A percentile compares a stretch with the other conserved stretches of the same genome.
Evolutionary conservation across 2,113 vertebrate species (phyloP).

Genomic region (Cephalophus harveyi): DNA sequence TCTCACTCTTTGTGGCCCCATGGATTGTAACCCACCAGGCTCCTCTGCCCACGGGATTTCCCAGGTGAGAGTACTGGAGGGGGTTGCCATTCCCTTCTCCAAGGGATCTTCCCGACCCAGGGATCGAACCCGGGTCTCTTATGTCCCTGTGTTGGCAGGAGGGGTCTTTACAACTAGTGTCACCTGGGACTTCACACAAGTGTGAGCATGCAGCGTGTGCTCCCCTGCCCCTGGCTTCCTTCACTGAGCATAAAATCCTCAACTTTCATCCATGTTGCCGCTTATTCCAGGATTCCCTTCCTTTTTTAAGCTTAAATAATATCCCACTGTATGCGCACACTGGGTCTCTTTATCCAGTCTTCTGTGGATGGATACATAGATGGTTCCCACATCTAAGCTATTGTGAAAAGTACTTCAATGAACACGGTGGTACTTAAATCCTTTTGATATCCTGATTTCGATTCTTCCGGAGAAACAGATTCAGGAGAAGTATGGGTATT

Average conservation of each 20-base stretch:
- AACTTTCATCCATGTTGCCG: not conserved
- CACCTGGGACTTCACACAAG: not conserved
- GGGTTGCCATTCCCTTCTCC: not conserved
- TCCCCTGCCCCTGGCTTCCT: not conserved
- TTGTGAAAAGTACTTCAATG: not conserved
- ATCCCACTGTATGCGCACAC: not conserved
- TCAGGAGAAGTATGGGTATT: not conserved
- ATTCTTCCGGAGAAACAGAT: not conserved
- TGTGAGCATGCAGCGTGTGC: too few relatives aligned
- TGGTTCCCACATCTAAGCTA: not conserved
- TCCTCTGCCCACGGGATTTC: not conserved
- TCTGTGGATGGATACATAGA: not conserved
- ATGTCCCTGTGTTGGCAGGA: not conserved
- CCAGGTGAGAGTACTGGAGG: not conserved
- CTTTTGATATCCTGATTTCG: not conserved
- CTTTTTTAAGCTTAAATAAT: not conserved
- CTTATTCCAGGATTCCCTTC: not conserved
- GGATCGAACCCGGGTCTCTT: not conserved
- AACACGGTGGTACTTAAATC: not conserved
- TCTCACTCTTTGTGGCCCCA: not conserved
- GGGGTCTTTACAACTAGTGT: not conserved
- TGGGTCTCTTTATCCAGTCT: not conserved
- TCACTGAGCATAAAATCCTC: not conserved
- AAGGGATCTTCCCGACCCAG: not conserved
- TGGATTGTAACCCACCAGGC: not conserved